phyloP scores from a whole-genome alignment of 2,888 invertebrate genomes.

The Cosmia trapezina region DNA sequence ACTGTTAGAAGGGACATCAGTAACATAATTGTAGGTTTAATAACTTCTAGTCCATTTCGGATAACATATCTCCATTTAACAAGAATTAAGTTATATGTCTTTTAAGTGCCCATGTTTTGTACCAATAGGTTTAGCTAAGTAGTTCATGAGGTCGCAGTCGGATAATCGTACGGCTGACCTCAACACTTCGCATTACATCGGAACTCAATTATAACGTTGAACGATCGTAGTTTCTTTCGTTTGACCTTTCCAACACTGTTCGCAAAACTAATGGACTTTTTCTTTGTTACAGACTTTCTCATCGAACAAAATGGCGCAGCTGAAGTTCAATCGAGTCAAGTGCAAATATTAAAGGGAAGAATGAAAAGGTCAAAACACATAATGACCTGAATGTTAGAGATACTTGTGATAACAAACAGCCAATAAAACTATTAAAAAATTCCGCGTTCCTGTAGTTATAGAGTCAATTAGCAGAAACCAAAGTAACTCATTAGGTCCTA shows the following conservation, averaged over 20 bases:
- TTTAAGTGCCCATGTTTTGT: constrained; percentile 11
- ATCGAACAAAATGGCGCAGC: constrained; percentile 54
- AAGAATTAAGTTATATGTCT: too few relatives aligned
- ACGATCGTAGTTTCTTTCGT: constrained; percentile 5
- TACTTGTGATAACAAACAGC: constrained; percentile 72
- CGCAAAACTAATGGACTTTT: constrained; percentile 39
- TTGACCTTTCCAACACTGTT: constrained; percentile 26
- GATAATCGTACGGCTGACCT: constrained; percentile 27
- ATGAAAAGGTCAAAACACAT: constrained; percentile 33
- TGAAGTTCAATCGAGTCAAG: constrained; percentile 29
- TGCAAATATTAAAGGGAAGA: constrained; percentile 33
- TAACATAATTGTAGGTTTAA: not conserved
- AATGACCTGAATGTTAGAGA: constrained; percentile 59
- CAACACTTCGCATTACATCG: constrained; percentile 25
- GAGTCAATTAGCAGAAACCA: constrained; percentile 85
- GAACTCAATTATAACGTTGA: constrained; percentile 44
- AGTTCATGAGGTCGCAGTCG: constrained; percentile 27
- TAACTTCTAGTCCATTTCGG: too few relatives aligned
- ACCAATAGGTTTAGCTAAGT: constrained; percentile 17
- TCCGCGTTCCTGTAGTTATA: constrained; percentile 84
- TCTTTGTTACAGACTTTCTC: constrained; percentile 68
- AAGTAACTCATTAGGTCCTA: constrained; percentile 71
- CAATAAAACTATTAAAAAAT: constrained; percentile 54
- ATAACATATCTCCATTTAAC: too few relatives aligned
- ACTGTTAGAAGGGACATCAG: not conserved